Evolutionary conservation across 2,113 vertebrate species (phyloP).

Genomic region (Triplophysa rosa): DNA sequence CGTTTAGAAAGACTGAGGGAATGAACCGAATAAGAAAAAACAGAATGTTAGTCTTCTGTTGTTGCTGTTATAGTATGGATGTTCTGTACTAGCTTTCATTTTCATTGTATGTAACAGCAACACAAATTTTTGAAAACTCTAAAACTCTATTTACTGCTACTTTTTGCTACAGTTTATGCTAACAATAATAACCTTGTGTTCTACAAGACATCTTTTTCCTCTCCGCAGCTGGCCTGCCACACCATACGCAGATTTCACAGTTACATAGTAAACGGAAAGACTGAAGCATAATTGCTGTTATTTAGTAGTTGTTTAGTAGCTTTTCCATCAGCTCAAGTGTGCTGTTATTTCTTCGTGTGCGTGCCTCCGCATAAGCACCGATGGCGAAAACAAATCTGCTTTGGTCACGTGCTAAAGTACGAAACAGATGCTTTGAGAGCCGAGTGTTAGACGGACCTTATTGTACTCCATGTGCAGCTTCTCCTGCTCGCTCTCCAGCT

Average conservation of each 20-base stretch:
- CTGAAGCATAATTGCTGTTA: constrained; percentile 17
- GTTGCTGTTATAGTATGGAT: not conserved
- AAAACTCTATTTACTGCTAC: not conserved
- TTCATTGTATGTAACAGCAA: not conserved
- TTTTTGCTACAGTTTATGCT: too few species aligned
- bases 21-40: not conserved
- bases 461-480: constrained; percentile 97
- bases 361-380: constrained; percentile 1
- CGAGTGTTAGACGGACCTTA: constrained; percentile 76
- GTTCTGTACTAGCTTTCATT: not conserved
- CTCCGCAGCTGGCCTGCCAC: not conserved
- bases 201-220: not conserved
- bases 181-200: constrained; percentile 1
- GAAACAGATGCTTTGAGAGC: constrained; percentile 5
- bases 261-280: not conserved
- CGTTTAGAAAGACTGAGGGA: not conserved
- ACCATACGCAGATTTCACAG: not conserved
- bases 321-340: not conserved
- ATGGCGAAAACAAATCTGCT: constrained; percentile 13
- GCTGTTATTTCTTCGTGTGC: constrained; percentile 9
- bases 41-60: not conserved
- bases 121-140: not conserved
- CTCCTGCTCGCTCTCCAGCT: constrained; percentile 95
- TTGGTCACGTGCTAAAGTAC: not conserved
- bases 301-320: constrained; percentile 6